phyloP scores from a whole-genome alignment of 1,140 invertebrate genomes.

The Orussus abietinus region DNA sequence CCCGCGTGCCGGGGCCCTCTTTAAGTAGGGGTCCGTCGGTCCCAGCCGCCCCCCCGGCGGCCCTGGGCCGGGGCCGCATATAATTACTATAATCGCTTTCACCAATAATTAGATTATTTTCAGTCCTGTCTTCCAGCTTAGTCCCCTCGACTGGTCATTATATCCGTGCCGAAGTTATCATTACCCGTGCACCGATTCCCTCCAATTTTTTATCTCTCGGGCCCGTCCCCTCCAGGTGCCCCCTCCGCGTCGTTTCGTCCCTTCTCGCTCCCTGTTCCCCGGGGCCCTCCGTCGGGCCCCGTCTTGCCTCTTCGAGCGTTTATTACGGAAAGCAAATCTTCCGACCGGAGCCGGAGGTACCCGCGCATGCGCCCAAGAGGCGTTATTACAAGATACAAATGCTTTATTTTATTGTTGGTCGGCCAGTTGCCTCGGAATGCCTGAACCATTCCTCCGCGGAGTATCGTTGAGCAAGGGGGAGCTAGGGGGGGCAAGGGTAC shows the following conservation, averaged over 20 bases:
- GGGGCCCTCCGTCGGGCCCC: conserved; percentile 14
- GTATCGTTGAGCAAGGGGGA: conserved; percentile 29
- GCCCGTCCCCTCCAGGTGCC: conserved; percentile 9
- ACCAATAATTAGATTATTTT: conserved; percentile 49
- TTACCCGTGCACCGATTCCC: conserved; percentile 39
- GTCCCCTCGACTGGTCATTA: conserved; percentile 36
- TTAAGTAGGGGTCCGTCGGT: conserved; percentile 25
- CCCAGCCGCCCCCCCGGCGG: conserved; percentile 11
- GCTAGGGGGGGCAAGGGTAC: conserved; percentile 9
- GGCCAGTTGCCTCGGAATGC: conserved; percentile 37
- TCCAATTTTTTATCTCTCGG: conserved; percentile 8
- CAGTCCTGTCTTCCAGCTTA: conserved; percentile 24
- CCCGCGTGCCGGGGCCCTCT: conserved; percentile 21
- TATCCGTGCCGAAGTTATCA: conserved; percentile 40
- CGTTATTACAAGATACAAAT: conserved; percentile 47
- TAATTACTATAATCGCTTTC: conserved; percentile 50
- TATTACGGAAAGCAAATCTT: conserved; percentile 43
- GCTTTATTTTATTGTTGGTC: conserved; percentile 47
- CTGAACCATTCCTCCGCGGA: conserved; percentile 33
- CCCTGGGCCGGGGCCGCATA: background rate
- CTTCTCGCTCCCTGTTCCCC: conserved; percentile 4
- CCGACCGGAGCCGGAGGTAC: conserved; percentile 24
- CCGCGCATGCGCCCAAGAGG: conserved; percentile 19
- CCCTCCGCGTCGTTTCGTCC: conserved; percentile 3
- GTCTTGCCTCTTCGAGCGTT: conserved; percentile 26